Base-by-base conservation (phyloP, 2,888 invertebrate genomes). In the Eupithecia insigniata region DNA sequence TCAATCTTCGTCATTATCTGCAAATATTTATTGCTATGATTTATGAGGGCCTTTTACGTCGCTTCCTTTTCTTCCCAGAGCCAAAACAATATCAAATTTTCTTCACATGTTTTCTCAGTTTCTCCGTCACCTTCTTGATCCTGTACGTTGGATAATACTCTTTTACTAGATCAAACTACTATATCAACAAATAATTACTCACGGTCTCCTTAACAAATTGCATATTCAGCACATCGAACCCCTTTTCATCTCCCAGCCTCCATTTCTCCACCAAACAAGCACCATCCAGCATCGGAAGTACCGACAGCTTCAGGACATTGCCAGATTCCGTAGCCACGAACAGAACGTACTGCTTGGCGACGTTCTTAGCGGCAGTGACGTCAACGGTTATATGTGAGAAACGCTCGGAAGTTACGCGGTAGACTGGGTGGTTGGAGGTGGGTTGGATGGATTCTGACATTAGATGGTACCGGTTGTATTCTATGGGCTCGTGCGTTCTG, bases 361-460 rank as follows among this genome's bases (percentile, higher is more conserved):
- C 95, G 67, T 95, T 92, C 86, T 97, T 97, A 0, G 97, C 97
- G 28, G 95, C 92, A 0, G 98, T 95, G 65, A 96, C 95, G 86
- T 98, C 98, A n/a, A 98, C 96, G 0, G 98, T 97, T 68, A 99
- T 95, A 81, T 97, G 96, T 0, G 96, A 96, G 84, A 97, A 96
- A 5, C 96, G 91, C 82, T 98, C 97, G 70, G 97, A 92, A 34
- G 96, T 95, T 0, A 96, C 94, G 32, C 96, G 95, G 85, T 97
- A 96, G 0, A 98, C 90, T 0, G 98, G 98, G 67, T 93, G 92
- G 0, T 95, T 89, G 0, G 96, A 96, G 34, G 96, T 95, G 0
- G 98, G 96, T 81, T 97, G 97, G 0, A 99, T 96, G 0, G 98
- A 96, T 69, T 96, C 95, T 85, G 98, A 97, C 98, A 98, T 98